Conservation (phyloP, 2,888 invertebrate genomes). For the Hermaeophaga mercurialis region DNA sequence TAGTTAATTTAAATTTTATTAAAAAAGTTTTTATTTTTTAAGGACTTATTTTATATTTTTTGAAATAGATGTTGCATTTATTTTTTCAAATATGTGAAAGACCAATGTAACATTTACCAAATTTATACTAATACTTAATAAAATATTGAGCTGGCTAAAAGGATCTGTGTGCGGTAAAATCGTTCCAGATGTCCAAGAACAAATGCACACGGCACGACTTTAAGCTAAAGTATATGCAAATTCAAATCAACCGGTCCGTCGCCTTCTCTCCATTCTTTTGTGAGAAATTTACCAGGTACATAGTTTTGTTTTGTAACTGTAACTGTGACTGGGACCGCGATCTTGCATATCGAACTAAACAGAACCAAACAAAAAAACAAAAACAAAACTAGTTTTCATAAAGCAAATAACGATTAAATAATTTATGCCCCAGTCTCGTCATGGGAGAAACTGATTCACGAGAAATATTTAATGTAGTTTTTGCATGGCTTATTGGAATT, state of each 20-base stretch:
- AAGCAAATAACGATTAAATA: neutral
- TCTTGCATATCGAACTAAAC: neutral
- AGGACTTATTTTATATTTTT: no score
- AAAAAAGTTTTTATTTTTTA: no score
- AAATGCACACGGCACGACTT: constrained; percentile 18
- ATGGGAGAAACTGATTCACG: no score
- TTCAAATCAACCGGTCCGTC: constrained; percentile 27
- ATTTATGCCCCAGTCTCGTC: neutral
- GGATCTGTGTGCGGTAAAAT: constrained; percentile 1
- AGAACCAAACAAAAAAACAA: no score
- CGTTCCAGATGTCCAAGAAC: constrained; percentile 18
- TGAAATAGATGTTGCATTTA: no score
- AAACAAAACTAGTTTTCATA: constrained; percentile 7
- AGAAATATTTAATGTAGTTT: no score
- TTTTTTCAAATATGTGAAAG: no score
- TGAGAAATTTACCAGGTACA: constrained; percentile 12
- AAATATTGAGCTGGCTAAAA: no score
- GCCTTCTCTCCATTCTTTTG: constrained; percentile 18
- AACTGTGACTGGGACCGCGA: neutral
- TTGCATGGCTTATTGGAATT: no score
- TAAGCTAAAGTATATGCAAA: constrained; percentile 15
- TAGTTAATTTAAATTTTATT: no score
- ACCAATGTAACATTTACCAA: no score
- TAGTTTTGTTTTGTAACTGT: constrained; percentile 4
- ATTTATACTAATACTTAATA: no score